Percentiles rank a stretch among this genome's conserved stretches.
These are phyloP conservation scores for Aurelia coerulea DNA, from an alignment of 30 jellyfish, hydroid and myxozoan species.

Conservation along the genomic window DNA sequence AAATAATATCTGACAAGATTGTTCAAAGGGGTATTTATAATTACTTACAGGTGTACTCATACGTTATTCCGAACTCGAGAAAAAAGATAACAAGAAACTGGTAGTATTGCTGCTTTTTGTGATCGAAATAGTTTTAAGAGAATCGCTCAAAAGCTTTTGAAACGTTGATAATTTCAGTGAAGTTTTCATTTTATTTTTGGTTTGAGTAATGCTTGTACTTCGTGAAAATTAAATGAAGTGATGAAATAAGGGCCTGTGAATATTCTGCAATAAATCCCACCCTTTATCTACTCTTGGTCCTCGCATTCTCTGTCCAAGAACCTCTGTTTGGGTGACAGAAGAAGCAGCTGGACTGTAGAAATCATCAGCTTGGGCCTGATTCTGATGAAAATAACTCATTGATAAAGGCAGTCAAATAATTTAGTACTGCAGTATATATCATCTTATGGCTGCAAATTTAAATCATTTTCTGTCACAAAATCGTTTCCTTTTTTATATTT, in stretches of 20 bases:
- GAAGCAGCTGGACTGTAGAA: too few species aligned
- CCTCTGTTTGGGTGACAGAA: too few species aligned
- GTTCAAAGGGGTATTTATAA: background rate
- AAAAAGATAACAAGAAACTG: background rate
- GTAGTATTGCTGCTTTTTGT: background rate
- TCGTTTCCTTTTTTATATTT: too few species aligned
- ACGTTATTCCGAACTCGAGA: background rate
- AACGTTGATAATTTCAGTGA: background rate
- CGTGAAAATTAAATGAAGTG: background rate
- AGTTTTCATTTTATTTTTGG: background rate
- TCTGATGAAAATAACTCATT: too few species aligned
- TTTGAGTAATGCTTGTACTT: background rate
- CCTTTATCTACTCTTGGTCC: too few species aligned
- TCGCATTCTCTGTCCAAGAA: too few species aligned
- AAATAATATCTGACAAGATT: background rate
- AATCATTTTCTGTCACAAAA: too few species aligned
- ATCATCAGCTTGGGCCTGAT: too few species aligned
- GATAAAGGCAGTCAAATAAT: too few species aligned
- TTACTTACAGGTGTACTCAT: background rate
- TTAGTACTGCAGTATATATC: too few species aligned
- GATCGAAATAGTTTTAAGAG: too few species aligned
- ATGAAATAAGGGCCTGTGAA: background rate
- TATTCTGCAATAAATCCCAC: background rate
- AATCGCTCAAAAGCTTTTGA: background rate
- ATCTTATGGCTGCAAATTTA: too few species aligned